Conservation (phyloP, 2,797 vertebrate genomes). For the Eulemur rubriventer region DNA sequence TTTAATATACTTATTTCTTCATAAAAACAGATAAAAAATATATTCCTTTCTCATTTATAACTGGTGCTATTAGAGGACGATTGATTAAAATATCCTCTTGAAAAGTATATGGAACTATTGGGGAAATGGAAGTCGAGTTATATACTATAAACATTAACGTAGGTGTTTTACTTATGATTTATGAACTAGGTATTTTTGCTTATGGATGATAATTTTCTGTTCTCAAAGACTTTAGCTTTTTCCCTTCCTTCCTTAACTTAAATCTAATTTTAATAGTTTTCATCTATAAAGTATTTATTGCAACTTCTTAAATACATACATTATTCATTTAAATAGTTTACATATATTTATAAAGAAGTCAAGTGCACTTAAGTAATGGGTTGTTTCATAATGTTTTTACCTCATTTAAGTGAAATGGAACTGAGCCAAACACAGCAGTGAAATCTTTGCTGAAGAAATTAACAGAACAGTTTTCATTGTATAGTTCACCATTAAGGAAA, state of each 20-base stretch:
- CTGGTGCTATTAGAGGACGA: background rate
- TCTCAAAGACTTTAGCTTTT: constrained; percentile 4
- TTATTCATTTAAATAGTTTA: constrained; percentile 53
- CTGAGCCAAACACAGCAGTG: background rate
- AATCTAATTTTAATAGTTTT: constrained; percentile 43
- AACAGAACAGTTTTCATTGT: background rate
- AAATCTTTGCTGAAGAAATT: background rate
- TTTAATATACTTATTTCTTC: constrained; percentile 32
- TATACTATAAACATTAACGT: background rate
- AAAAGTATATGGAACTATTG: background rate
- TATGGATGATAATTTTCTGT: constrained; percentile 43
- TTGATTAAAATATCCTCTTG: background rate
- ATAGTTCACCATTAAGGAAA: background rate
- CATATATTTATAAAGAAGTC: constrained; percentile 29
- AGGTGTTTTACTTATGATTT: constrained; percentile 29
- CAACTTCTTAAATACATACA: constrained; percentile 39
- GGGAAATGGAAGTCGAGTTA: background rate
- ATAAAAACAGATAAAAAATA: background rate
- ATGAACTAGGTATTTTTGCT: background rate
- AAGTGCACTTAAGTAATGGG: constrained; percentile 24
- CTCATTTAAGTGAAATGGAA: constrained; percentile 34
- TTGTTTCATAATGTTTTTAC: background rate
- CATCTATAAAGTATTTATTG: constrained; percentile 38
- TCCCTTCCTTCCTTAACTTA: background rate
- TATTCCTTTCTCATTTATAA: background rate